Conservation (phyloP, 2,888 invertebrate species). For the Oscheius myriophilus region DNA sequence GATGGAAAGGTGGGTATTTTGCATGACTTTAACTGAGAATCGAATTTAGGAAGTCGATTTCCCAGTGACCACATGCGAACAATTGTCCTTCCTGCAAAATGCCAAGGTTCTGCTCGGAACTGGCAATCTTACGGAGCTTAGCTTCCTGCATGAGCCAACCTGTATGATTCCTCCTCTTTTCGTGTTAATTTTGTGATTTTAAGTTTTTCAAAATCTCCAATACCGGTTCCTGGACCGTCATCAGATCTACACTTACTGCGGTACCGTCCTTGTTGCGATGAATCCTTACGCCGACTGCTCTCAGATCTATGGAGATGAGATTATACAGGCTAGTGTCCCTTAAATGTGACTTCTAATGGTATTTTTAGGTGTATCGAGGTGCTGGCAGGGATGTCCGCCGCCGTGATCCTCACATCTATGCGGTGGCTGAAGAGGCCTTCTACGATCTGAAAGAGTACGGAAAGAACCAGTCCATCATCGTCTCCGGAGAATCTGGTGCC, state of each 20-base stretch:
- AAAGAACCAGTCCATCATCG: conserved; percentile 78
- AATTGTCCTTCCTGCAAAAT: conserved; percentile 88
- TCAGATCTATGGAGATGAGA: conserved; percentile 87
- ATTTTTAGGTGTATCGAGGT: conserved; percentile 63
- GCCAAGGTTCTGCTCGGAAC: conserved; percentile 94
- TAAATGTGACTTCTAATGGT: neutral
- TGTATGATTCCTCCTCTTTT: conserved; percentile 69
- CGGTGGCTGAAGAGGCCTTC: conserved; percentile 87
- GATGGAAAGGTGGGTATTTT: conserved; percentile 74
- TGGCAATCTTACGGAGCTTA: conserved; percentile 94
- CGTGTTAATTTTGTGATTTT: conserved; percentile 39
- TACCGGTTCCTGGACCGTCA: conserved; percentile 90
- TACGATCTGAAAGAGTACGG: conserved; percentile 73
- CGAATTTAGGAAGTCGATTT: conserved; percentile 29
- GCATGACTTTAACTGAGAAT: no score
- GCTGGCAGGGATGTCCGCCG: conserved; percentile 66
- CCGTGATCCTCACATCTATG: conserved; percentile 97
- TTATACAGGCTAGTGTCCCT: conserved; percentile 82
- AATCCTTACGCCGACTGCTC: conserved; percentile 87
- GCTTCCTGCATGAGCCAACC: conserved; percentile 93
- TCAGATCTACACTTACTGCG: conserved; percentile 97
- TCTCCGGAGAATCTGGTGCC: conserved; percentile 95
- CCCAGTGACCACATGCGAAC: conserved; percentile 42
- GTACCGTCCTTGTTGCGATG: conserved; percentile 94
- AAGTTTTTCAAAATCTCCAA: conserved; percentile 89